phyloP scores from a whole-genome alignment of 2,888 invertebrate species.

The Gymnocheta viridis region DNA sequence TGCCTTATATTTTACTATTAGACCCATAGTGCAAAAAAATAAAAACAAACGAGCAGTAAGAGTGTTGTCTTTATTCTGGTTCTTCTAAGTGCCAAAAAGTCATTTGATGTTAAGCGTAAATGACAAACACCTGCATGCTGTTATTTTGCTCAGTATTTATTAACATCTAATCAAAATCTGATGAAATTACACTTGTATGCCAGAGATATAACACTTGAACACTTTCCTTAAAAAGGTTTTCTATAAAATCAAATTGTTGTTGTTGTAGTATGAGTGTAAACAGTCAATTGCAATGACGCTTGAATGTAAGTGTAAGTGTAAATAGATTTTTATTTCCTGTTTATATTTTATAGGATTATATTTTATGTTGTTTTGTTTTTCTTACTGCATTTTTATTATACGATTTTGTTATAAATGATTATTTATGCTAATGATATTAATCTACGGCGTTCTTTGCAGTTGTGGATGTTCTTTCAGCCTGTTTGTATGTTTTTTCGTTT shows the following conservation, averaged over 20 bases:
- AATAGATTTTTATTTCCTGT: conserved; percentile 45
- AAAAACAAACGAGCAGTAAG: not conserved
- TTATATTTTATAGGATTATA: conserved; percentile 52
- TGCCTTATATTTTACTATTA: not conserved
- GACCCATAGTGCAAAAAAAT: not conserved
- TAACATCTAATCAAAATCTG: conserved; percentile 44
- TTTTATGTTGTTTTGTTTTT: not conserved
- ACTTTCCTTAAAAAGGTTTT: conserved; percentile 21
- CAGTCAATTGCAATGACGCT: not conserved
- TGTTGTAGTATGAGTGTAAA: not conserved
- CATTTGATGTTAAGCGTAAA: conserved; percentile 55
- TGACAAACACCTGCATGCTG: conserved; percentile 48
- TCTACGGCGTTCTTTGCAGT: conserved; percentile 30
- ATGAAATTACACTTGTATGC: conserved; percentile 45
- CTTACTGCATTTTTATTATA: conserved; percentile 24
- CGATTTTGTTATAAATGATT: conserved; percentile 53
- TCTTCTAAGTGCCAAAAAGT: conserved; percentile 50
- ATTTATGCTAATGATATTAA: conserved; percentile 64
- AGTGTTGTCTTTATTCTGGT: not conserved
- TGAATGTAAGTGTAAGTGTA: conserved; percentile 7
- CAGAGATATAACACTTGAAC: conserved; percentile 2
- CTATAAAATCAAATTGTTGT: conserved; percentile 7
- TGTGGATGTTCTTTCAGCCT: conserved; percentile 14
- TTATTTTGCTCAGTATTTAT: not conserved
- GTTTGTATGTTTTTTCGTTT: not conserved